Evolutionary conservation across 2,888 invertebrate genomes (phyloP), one percentile per base, ranked within the genome.

Genomic region (Apantesis nais): DNA sequence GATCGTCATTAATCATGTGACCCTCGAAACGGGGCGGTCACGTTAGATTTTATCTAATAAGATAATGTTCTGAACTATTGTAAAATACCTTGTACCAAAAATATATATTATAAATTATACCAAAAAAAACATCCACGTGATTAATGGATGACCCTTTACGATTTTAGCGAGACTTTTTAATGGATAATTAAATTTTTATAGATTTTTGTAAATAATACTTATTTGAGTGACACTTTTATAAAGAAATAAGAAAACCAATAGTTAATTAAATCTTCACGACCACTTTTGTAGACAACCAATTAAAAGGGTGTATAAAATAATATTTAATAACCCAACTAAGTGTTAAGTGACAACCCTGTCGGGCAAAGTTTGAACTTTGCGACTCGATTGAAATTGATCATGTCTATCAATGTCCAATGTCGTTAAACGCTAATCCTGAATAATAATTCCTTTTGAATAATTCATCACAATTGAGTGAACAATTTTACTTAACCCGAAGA

Each of bases 371-470:
- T 29, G 58, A 58, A 58, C 58, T 58, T 58, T 29, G 58, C 58
- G 58, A 58, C 58, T 29, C 29, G 58, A 58, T 58, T 58, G 58
- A 58, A 58, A 58, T 58, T 58, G 58, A 58, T 58, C 58, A 29
- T 58, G 29, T 58, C 58, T 58, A 58, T 58, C 58, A 58, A 29
- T 58, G 58, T 58, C 58, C 58, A 58, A 29, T 58, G 58, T 58
- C 58, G 58, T 58, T 58, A 58, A 58, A 29, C 29, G 58, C 58
- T 58, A 58, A 29, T 58, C 16, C 58, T 29, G 58, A 58, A 58
- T 58, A 29, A 58, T 58, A 58, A 58, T 58, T 58, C 58, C 14
- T 16, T 58, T 29, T 58, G 58, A 58, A 58, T 58, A 58, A 58
- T 58, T 58, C 58, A 58, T 58, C 29, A 58, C 58, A 58, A 58